Evolutionary conservation across 2,797 vertebrate genomes (phyloP), one percentile per base, ranked within the genome.

Genomic region (Crypturellus tataupa): DNA sequence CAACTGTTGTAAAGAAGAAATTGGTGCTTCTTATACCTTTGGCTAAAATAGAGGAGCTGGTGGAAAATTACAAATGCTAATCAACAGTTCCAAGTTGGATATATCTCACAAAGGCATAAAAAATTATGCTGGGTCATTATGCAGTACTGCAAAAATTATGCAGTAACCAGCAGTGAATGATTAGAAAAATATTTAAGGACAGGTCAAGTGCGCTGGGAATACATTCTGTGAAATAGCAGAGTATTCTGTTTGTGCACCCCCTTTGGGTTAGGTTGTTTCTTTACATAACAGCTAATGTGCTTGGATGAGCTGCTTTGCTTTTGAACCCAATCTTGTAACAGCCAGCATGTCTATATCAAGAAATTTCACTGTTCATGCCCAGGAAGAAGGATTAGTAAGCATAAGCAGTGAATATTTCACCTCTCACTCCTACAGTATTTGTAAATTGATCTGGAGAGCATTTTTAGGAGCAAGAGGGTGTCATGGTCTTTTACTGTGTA

Each of bases 1-100:
- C 42, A 87, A 90, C 90, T 91, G 89, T 67, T 83, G 31, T 15
- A 89, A 82, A 78, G 27, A 39, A 86, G 55, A 80, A 83, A 39
- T 76, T 0, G 0, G 65, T 83, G 67, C 65, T 93, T 44, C 60
- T 85, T 82, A 35, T 33, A 29, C 58, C 11, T 85, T 47, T 67
- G 72, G 64, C 29, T 87, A 80, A 80, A 69, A 58, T 85, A 76
- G 27, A 55, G 31, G 85, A 35, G n/a, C 55, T 87, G 39, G 87
- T 20, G 19, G 37, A 39, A 71, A 71, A 55, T 71, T 55, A 53
- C 19, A 20, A 71, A 20, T 55, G 11, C 53, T 56, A 19, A 10
- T 56, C 53, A 56, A 56, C 31, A 56, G 17, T n/a, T 56, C 31
- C 53, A 56, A 31, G 37, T 65, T 56, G 29, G 16, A 9, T 19